Base-by-base conservation (phyloP, 2,888 invertebrate genomes). In the Idaea aversata region DNA sequence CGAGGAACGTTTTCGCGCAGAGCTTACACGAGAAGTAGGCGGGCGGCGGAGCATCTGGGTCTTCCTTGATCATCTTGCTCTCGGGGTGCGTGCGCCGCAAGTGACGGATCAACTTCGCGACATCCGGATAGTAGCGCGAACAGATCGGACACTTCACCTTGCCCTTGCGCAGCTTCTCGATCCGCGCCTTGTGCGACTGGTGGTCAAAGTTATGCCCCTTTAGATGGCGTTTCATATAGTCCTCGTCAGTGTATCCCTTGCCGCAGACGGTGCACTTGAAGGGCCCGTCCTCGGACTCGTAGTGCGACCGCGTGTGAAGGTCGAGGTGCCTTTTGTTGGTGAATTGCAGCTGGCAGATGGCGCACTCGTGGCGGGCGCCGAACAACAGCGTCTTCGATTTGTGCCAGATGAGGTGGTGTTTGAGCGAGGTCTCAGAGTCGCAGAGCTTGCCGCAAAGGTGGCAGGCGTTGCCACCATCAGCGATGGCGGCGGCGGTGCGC, bases 171-270 rank as follows among this genome's bases (percentile, higher is more conserved):
- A 91, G 77, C 63, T 85, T 90, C 59, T 88, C 91, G 60, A 91
- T 82, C 10, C 90, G 80, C 66, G 88, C 88, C 67, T 91, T 85
- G 65, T 91, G 91, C 0, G 86, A 86, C 57, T 85, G 85, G 70
- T 90, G 77, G 67, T 91, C 91, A 63, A 93, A 92, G 69, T 93
- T 94, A 76, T 94, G 94, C 1, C 93, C 93, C 70, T 94, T 94
- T 4, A 92, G 74, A 65, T 94, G 94, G 5, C 86, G 86, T 58
- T 87, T 87, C 72, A 83, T 86, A 74, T 93, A 94, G 5, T 88
- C 88, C 67, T 94, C 93, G 47, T 93, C 93, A 3, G 88, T 94
- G 79, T 87, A 94, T 0, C 91, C 93, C 69, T 94, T 94, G 6
- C 90, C 90, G 71, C 94, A 94, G 1, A 93, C 80, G 4, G 80